A percentile compares a stretch with the other conserved stretches of the same genome.
Evolutionary conservation across 2,113 vertebrate genomes (phyloP).

Genomic region (human (Homo sapiens)): DNA sequence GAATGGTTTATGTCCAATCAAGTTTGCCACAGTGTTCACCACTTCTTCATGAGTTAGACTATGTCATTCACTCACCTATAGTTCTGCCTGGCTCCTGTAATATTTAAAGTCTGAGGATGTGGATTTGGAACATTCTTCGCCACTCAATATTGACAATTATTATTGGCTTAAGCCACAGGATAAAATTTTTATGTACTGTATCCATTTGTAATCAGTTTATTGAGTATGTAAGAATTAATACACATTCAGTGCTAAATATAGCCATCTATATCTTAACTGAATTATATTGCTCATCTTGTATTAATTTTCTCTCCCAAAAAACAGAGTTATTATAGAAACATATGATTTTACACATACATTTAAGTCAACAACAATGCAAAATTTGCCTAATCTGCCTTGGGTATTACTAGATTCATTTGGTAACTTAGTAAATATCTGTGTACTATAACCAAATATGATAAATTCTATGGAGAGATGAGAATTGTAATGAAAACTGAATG

Average conservation of each 20-base stretch:
- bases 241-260: background rate
- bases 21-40: background rate
- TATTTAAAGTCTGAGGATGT: conserved; percentile 29
- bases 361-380: background rate
- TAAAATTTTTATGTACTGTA: background rate
- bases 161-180: background rate
- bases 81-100: background rate
- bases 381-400: background rate
- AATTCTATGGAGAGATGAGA: background rate
- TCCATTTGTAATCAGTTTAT: conserved; percentile 31
- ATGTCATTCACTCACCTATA: background rate
- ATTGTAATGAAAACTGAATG: background rate
- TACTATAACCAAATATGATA: background rate
- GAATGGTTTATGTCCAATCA: background rate
- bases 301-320: background rate
- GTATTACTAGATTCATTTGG: background rate
- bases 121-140: background rate
- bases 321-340: background rate
- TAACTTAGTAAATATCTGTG: background rate
- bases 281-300: background rate
- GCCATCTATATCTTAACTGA: background rate
- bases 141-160: background rate
- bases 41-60: background rate
- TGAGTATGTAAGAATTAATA: background rate
- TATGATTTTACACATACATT: background rate